Conservation (phyloP, 1,140 invertebrate genomes). For the Zaprionus capensis region DNA sequence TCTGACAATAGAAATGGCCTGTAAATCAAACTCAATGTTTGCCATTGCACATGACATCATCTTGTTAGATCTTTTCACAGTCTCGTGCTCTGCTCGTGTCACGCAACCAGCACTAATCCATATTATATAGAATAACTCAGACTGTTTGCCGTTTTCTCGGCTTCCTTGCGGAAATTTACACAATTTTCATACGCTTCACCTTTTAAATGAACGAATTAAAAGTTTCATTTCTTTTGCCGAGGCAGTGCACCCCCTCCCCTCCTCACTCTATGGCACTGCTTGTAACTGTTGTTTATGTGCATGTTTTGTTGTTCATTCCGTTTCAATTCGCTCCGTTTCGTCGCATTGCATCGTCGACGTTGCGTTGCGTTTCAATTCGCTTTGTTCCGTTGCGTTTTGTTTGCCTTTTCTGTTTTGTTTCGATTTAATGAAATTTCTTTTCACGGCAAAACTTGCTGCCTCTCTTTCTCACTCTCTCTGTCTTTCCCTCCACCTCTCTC, state of each 20-base stretch:
- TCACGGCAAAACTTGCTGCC: conserved; percentile 56
- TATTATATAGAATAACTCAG: conserved; percentile 7
- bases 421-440: conserved; percentile 76
- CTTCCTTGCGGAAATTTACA: conserved; percentile 65
- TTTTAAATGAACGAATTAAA: conserved; percentile 82
- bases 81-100: conserved; percentile 1
- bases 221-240: conserved; percentile 63
- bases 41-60: too few species aligned
- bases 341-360: conserved; percentile 41
- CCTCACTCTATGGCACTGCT: conserved; percentile 1
- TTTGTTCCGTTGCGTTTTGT: conserved; percentile 17
- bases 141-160: conserved; percentile 7
- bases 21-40: too few species aligned
- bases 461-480: not conserved
- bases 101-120: conserved; percentile 14
- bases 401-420: conserved; percentile 26
- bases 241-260: not conserved
- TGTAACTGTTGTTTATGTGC: conserved; percentile 44
- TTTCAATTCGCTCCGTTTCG: conserved; percentile 30
- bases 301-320: conserved; percentile 38
- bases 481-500: too few species aligned
- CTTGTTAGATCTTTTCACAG: not conserved
- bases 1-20: too few species aligned
- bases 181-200: conserved; percentile 80
- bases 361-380: conserved; percentile 33